Conservation (phyloP, 2,113 vertebrate species). For the Isurus oxyrinchus region DNA sequence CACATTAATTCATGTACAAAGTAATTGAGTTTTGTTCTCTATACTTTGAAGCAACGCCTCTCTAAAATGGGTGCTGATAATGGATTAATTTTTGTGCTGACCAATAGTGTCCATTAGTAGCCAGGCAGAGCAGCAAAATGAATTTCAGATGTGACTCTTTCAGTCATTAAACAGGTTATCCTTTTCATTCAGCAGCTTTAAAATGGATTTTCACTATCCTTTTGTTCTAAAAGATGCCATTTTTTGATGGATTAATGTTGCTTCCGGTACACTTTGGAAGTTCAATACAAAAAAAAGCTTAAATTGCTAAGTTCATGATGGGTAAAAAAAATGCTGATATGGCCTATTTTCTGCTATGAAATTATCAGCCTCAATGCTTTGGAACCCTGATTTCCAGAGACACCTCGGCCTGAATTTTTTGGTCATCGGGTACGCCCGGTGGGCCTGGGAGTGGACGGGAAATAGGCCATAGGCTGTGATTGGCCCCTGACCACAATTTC, state of each 20-base stretch:
- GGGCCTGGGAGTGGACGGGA: too few species aligned
- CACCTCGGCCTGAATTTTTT: background rate
- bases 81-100: background rate
- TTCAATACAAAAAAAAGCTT: background rate
- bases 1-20: background rate
- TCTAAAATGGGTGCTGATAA: background rate
- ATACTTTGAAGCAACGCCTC: background rate
- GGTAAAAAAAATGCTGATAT: background rate
- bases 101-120: background rate
- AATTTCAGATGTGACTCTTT: background rate
- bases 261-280: background rate
- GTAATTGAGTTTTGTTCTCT: background rate
- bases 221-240: background rate
- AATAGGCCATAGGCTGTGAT: too few species aligned
- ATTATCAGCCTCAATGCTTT: background rate
- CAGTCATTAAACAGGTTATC: background rate
- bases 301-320: background rate
- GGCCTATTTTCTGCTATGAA: background rate
- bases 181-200: background rate
- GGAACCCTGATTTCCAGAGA: background rate
- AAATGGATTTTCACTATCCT: background rate
- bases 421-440: too few species aligned
- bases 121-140: background rate
- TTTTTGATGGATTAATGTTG: conserved; percentile 5
- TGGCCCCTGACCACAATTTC: too few species aligned